Conservation (phyloP, 2,113 vertebrate species). For the Cervus canadensis region DNA sequence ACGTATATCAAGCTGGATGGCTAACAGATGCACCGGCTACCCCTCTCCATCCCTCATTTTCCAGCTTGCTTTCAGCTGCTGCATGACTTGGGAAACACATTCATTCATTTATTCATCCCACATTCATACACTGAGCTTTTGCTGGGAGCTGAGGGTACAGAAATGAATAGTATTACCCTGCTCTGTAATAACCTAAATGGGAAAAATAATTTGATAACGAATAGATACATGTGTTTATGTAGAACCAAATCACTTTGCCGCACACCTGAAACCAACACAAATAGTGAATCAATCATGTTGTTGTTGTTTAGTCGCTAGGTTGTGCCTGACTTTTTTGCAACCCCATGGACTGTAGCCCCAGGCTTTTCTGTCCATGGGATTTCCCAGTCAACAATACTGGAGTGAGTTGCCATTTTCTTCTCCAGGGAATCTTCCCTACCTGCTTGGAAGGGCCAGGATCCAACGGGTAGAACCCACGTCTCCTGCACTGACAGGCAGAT, state of each 20-base stretch:
- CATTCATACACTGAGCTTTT: neutral
- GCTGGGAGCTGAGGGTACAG: neutral
- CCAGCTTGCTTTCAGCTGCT: neutral
- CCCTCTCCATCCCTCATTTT: neutral
- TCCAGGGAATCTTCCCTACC: neutral
- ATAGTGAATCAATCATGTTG: neutral
- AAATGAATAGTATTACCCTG: neutral
- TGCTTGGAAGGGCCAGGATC: neutral
- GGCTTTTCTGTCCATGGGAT: neutral
- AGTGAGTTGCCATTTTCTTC: neutral
- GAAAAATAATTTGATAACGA: neutral
- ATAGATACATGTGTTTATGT: neutral
- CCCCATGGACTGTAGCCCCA: neutral
- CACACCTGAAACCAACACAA: neutral
- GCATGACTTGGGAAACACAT: neutral
- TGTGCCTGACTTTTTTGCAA: neutral
- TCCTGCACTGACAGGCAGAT: neutral
- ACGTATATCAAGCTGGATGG: neutral
- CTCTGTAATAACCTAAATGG: neutral
- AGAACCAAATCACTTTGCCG: neutral
- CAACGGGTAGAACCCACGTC: rapidly evolving
- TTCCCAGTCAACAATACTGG: neutral
- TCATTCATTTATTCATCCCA: neutral
- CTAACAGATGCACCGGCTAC: neutral
- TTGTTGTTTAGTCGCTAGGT: neutral